Conservation (phyloP, 2,888 invertebrate species). For the Chalcis sispes region DNA sequence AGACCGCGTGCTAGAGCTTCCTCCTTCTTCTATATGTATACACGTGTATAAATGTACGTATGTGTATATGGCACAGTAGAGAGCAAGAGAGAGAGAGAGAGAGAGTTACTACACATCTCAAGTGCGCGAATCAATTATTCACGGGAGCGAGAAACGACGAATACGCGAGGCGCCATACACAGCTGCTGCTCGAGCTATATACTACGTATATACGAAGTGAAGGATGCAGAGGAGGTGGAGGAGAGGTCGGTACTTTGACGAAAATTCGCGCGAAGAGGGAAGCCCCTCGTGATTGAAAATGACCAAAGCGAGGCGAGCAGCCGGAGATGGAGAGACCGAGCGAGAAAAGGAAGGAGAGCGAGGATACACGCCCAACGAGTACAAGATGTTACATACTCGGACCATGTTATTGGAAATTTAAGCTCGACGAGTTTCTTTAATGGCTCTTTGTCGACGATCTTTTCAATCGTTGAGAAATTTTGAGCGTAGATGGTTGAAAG, state of each 20-base stretch:
- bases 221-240: too few species aligned
- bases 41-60: conserved; percentile 36
- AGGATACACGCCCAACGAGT: background rate
- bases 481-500: too few species aligned
- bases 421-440: conserved; percentile 17
- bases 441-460: too few species aligned
- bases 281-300: conserved; percentile 43
- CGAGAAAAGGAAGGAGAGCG: background rate
- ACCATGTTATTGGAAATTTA: conserved; percentile 19
- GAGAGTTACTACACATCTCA: conserved; percentile 31
- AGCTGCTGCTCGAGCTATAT: too few species aligned
- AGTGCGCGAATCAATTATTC: conserved; percentile 56
- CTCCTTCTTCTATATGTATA: conserved; percentile 56
- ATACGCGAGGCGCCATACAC: conserved; percentile 15
- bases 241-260: conserved; percentile 43
- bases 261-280: conserved; percentile 49
- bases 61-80: conserved; percentile 4
- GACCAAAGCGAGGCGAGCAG: conserved; percentile 30
- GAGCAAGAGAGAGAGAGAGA: background rate
- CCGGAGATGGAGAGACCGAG: background rate
- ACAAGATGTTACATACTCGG: conserved; percentile 11
- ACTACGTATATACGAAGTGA: too few species aligned
- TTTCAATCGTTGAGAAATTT: too few species aligned
- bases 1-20: conserved; percentile 60
- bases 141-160: conserved; percentile 17